Conservation (phyloP, 1,140 invertebrate species). For the Ceratina australensis region DNA sequence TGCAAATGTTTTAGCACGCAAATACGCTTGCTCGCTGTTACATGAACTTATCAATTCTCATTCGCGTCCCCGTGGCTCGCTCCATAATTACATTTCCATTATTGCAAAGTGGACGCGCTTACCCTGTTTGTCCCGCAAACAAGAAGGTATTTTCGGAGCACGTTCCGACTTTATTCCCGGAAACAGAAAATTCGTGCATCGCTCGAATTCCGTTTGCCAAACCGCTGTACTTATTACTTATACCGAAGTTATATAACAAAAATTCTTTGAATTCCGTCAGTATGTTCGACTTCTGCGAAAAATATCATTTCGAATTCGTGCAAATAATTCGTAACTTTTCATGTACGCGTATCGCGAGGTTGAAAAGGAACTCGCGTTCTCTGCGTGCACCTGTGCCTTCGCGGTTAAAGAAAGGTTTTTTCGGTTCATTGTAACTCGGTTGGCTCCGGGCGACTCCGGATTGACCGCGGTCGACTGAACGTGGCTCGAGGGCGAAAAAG, state of each 20-base stretch:
- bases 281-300: not conserved
- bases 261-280: not conserved
- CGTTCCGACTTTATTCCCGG: too few relatives aligned
- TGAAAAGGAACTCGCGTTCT: slow-evolving; percentile 2
- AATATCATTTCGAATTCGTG: not conserved
- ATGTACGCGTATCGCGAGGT: too few relatives aligned
- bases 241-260: not conserved
- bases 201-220: not conserved
- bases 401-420: slow-evolving; percentile 45
- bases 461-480: slow-evolving; percentile 47
- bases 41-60: slow-evolving; percentile 7
- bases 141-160: not conserved
- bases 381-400: slow-evolving; percentile 44
- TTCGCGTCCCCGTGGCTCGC: not conserved
- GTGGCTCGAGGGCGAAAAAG: not conserved
- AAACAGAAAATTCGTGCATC: not conserved
- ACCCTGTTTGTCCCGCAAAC: not conserved
- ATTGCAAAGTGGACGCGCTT: not conserved
- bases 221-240: not conserved
- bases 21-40: not conserved
- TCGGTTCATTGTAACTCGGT: slow-evolving; percentile 58
- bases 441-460: slow-evolving; percentile 49
- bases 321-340: not conserved
- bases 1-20: slow-evolving; percentile 25
- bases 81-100: not conserved